Base-by-base conservation (phyloP, 2,113 vertebrate species). In the Crypturellus undulatus region DNA sequence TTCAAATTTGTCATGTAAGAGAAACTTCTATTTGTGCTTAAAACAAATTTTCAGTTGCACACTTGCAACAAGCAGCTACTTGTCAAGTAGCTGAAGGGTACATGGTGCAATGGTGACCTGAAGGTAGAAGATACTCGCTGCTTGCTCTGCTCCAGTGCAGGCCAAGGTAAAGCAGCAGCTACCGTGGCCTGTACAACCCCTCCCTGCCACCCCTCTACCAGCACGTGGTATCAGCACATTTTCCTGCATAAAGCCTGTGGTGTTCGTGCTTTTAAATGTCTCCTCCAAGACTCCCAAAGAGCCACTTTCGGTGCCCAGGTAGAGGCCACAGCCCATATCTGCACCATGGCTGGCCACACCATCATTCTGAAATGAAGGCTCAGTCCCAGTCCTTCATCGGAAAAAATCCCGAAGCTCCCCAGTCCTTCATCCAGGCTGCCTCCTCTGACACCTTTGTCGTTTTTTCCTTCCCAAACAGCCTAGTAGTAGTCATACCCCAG, bases 221-320 rank as follows among this genome's bases (percentile, higher is more conserved):
- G 54, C 54, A 56, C 11, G 8, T 58, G 54, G 16, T 32, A 32
- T 32, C 3, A 0, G 49, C n/a, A n/a, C 28, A 18, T 65, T 82
- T 70, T 58, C 22, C 42, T 82, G 49, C 26, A 30, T 32, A 40
- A 65, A 45, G 24, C 7, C n/a, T 30, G 36, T 34, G 42, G 21
- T 25, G 32, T 71, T 3, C 1, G 4, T 26, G 51, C 0, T 0
- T 45, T 77, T 1, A 1, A 28, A 32, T 25, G 10, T 22, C 51
- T 71, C 21, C 26, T 59, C 58, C 63, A 32, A 36, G 49, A 22
- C 49, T 77, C 43, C 49, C 63, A 10, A 64, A 76, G 76, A 64
- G 34, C 40, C 1, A 1, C 21, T 69, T 25, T 77, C 14, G 28
- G 38, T 30, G 25, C 1, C 30, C 8, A 4, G 26, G 13, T 58